Percentiles rank a stretch among this genome's conserved stretches.
phyloP scores from a whole-genome alignment of 2,113 vertebrate genomes.

The Zosterops japonicus region DNA sequence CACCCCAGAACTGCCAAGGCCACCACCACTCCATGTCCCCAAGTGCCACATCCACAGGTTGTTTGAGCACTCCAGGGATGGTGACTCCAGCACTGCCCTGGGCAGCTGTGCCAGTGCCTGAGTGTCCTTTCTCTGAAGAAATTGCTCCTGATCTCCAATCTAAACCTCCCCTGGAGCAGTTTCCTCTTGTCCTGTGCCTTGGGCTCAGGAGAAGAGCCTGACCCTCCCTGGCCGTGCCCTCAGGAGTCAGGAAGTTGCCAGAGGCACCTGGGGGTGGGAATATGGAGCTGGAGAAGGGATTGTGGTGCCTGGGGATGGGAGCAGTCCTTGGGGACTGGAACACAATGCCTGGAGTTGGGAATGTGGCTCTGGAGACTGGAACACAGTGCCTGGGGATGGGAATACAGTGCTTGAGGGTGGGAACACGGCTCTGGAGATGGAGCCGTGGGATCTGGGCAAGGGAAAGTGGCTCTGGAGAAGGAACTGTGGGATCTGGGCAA shows the following conservation, averaged over 20 bases:
- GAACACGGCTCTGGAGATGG: not conserved
- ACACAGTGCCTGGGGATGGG: not conserved
- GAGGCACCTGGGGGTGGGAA: not conserved
- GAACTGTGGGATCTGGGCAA: fast-evolving
- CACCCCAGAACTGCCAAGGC: not conserved
- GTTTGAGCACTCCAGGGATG: not conserved
- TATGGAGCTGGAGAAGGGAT: not conserved
- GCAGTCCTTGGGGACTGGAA: not conserved
- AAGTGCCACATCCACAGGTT: fast-evolving
- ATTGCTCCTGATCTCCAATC: not conserved
- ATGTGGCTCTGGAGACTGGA: not conserved
- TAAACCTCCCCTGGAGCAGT: not conserved
- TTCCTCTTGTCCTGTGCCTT: not conserved
- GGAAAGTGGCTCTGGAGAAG: not conserved
- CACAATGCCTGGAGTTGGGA: not conserved
- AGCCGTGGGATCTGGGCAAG: fast-evolving
- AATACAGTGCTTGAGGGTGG: not conserved
- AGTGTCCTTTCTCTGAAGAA: fast-evolving
- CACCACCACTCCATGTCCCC: fast-evolving
- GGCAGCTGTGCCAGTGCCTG: not conserved
- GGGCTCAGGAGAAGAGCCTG: not conserved
- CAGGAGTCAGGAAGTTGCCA: not conserved
- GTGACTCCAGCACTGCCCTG: not conserved
- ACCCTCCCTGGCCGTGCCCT: not conserved
- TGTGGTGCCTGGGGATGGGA: not conserved